Conservation (phyloP, 1,140 invertebrate genomes). For the Chironomus tepperi region DNA sequence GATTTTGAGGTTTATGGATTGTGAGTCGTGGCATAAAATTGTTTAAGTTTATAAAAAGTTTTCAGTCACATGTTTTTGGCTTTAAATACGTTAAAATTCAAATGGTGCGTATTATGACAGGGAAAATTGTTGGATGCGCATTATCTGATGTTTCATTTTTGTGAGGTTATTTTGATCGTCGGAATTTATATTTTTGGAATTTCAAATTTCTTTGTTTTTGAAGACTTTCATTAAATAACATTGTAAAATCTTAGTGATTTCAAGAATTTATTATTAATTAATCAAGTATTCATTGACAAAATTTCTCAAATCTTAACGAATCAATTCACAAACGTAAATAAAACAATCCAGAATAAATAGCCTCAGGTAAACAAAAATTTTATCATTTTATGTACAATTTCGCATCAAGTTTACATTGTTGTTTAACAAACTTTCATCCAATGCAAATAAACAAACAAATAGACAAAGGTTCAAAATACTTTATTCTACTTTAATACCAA, state of each 20-base stretch:
- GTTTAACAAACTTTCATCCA: background rate
- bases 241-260: background rate
- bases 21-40: background rate
- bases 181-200: too few relatives aligned
- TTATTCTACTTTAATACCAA: background rate
- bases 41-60: too few relatives aligned
- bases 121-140: too few relatives aligned
- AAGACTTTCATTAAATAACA: background rate
- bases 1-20: background rate
- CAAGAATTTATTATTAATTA: background rate
- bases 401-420: background rate
- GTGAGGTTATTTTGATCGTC: too few relatives aligned
- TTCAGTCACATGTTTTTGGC: too few relatives aligned
- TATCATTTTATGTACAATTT: background rate
- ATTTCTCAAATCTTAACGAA: background rate
- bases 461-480: background rate
- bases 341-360: background rate
- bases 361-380: background rate
- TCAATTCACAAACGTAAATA: background rate
- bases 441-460: background rate
- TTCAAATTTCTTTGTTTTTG: too few relatives aligned
- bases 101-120: too few relatives aligned
- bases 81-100: too few relatives aligned
- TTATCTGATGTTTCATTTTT: too few relatives aligned
- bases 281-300: background rate